Base-by-base conservation (phyloP, 2,113 vertebrate genomes). In the Rissa tridactyla region DNA sequence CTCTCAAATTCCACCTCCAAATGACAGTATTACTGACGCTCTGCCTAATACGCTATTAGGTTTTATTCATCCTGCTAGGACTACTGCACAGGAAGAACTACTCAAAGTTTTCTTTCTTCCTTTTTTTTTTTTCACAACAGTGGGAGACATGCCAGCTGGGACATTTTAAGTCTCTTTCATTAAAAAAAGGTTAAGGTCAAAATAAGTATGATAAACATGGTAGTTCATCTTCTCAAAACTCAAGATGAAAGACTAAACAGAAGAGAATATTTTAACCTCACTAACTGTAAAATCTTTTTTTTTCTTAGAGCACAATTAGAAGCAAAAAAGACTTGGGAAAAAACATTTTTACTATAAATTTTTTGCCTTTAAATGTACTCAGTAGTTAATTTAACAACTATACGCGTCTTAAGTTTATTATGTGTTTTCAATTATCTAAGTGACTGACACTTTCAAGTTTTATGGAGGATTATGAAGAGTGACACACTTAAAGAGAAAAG, bases 131-230 rank as follows among this genome's bases (percentile, higher is more conserved):
- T 26, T 9, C 61, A 81, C 80, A 90, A 65, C 94, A 82, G 73
- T 76, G 70, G 94, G 92, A 98, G 92, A 94, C 49, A 75, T 92
- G 90, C 94, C 97, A 98, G 98, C 98, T 98, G 98, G 98, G 95
- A 98, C 78, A 97, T 98, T 98, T 98, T 98, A 98, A 98, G 94
- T 97, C 96, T 96, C 97, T 97, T 98, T 98, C 98, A 98, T 98
- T 98, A 97, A 97, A 98, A 98, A 96, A 97, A 98, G 96, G 96
- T 98, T 96, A 98, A 98, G 97, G 98, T 99, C 97, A 98, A 95
- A 98, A 97, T 96, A 97, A 97, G 97, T 98, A 97, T 98, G 98
- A 98, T 97, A 98, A 98, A 98, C 98, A 98, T 94, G 88, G 95
- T 93, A 97, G 97, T 98, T 98, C 97, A 96, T 97, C 97, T 98